Evolutionary conservation across 2,113 vertebrate species (phyloP), one percentile per base, ranked within the genome.

Genomic region (Gymnorhina tibicen): DNA sequence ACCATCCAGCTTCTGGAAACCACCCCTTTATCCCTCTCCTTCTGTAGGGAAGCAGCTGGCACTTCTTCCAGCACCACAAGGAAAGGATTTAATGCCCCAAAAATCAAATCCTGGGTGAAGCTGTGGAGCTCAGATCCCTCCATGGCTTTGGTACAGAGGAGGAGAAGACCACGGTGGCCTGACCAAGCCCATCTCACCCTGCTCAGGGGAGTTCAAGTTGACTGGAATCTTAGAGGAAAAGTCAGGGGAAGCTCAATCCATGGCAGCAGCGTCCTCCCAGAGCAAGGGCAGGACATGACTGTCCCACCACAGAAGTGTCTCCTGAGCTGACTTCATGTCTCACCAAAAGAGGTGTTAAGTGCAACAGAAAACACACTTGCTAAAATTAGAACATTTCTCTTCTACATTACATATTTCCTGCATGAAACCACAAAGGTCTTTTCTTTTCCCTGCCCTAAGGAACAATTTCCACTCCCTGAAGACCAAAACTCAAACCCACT

Each of bases 101-200:
- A 82, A 60, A 46, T 49, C 47, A 42, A 23, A 66, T 30, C 59
- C 41, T n/a, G 35, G 23, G n/a, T 1, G 3, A 63, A 16, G 37
- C 59, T 47, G 52, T 46, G 26, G 39, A 84, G 64, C 42, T 73
- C 49, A 69, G 32, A 75, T 22, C 44, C 62, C 24, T 28, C 35
- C 49, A 5, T 0, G 1, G 20, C 9, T 68, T 27, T 20, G 22
- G n/a, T 41, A 47, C 0, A 0, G 33, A 35, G 53, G 33, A 83
- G 35, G 30, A 75, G 35, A 60, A 32, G 23, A 26, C 23, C n/a
- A 19, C 0, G 0, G 35, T 32, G 35, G 44, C 15, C 74, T 69
- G 14, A 49, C 28, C 49, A 24, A 73, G 26, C 28, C 44, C 26
- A 19, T 16, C 47, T 58, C 53, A 12, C 22, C n/a, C 44, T 35